Evolutionary conservation across 1,140 invertebrate genomes (phyloP).

Genomic region (Leptinotarsa defecta): DNA sequence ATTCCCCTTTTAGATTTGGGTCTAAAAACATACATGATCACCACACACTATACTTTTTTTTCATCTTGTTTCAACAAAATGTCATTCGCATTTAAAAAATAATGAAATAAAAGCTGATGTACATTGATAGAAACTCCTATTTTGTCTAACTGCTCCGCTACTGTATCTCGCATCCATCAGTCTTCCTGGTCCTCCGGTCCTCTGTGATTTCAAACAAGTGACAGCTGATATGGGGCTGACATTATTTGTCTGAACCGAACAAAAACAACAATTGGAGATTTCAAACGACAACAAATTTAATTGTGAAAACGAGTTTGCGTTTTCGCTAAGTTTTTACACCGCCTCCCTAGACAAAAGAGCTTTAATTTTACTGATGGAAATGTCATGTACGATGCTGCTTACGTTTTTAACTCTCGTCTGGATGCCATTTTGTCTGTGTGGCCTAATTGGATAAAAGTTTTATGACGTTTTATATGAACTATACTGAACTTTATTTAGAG

Average conservation of each 20-base stretch:
- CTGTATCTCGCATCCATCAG: neutral
- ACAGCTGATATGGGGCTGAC: conserved; percentile 45
- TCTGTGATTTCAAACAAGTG: conserved; percentile 31
- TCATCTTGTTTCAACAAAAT: no score
- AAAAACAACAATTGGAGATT: conserved; percentile 33
- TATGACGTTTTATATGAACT: conserved; percentile 22
- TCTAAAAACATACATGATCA: no score
- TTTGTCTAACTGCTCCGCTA: neutral
- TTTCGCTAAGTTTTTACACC: conserved; percentile 28
- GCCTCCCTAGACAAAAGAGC: conserved; percentile 27
- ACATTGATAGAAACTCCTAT: no score
- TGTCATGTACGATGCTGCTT: conserved; percentile 26
- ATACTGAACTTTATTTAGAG: neutral
- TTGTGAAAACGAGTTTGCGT: conserved; percentile 26
- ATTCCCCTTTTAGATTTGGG: no score
- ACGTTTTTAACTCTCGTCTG: conserved; percentile 26
- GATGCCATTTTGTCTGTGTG: conserved; percentile 7
- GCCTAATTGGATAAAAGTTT: conserved; percentile 28
- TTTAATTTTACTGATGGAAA: conserved; percentile 29
- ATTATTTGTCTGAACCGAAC: conserved; percentile 31
- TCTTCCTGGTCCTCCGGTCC: neutral
- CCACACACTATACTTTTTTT: no score
- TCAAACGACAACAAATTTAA: conserved; percentile 28
- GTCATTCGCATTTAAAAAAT: no score
- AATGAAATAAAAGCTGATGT: no score